Evolutionary conservation across 2,888 invertebrate species (phyloP).

Genomic region (Agapostemon virescens): DNA sequence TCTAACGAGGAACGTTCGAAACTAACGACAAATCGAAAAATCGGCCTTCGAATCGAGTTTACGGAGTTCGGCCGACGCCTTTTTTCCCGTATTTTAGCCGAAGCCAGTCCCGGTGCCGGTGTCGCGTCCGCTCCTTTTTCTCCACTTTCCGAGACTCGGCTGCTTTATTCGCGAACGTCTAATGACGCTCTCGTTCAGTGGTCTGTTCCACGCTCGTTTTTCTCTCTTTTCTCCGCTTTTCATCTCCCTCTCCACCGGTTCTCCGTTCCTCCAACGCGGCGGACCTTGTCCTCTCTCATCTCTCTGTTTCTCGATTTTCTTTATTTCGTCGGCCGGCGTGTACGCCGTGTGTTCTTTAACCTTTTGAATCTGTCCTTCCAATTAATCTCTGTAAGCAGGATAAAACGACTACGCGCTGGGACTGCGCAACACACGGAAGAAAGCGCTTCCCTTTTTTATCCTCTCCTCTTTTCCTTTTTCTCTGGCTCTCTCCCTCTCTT

Average conservation of each 20-base stretch:
- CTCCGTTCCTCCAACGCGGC: background rate
- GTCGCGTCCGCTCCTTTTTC: slow-evolving; percentile 35
- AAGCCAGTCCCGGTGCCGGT: too few species aligned
- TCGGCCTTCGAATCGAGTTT: slow-evolving; percentile 4
- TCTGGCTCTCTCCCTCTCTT: background rate
- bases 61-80: slow-evolving; percentile 19
- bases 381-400: slow-evolving; percentile 45
- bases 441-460: background rate
- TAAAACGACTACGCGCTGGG: slow-evolving; percentile 11
- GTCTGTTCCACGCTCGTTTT: slow-evolving; percentile 38
- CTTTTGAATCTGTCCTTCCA: slow-evolving; percentile 44
- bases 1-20: slow-evolving; percentile 42
- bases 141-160: slow-evolving; percentile 38
- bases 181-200: slow-evolving; percentile 57
- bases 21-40: slow-evolving; percentile 48
- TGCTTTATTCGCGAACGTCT: slow-evolving; percentile 51
- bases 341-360: slow-evolving; percentile 32
- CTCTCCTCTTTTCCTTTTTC: background rate
- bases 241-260: background rate
- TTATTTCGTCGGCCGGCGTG: slow-evolving; percentile 24
- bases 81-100: slow-evolving; percentile 21
- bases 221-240: slow-evolving; percentile 16
- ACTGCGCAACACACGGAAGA: slow-evolving; percentile 6
- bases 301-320: slow-evolving; percentile 25
- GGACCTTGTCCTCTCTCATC: background rate